Evolutionary conservation across 2,113 vertebrate genomes (phyloP), one percentile per base, ranked within the genome.

Genomic region (Oriolus oriolus): DNA sequence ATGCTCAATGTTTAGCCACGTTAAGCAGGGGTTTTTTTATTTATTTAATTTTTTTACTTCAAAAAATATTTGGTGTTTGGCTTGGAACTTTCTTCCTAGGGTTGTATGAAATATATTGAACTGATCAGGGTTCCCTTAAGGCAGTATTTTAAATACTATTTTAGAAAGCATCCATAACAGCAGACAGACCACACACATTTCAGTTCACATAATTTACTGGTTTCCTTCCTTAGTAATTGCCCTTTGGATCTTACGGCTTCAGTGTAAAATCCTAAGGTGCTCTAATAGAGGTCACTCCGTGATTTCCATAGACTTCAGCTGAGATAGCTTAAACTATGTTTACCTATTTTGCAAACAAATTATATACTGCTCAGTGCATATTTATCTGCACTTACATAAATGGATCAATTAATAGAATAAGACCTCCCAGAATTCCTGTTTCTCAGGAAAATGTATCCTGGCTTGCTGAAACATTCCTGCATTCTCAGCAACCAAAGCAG

Each of bases 211-310:
- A 96, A 96, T 92, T 80, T 96, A 53, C 87, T 94, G 85, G 63
- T 96, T 96, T 92, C 64, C 69, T 97, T 96, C 77, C 33, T 75
- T 47, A 86, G 41, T 50, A 91, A 91, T 94, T 97, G 75, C n/a
- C 64, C 87, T 42, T 96, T 35, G 56, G 93, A 91, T 95, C 84
- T 88, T 59, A 35, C 9, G 78, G 33, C 26, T 80, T 65, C 76
- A 60, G 68, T 47, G 18, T 9, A 49, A 74, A 94, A 69, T 54
- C 39, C 27, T 11, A 9, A 42, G 53, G 11, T 5, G 0, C 57
- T 79, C 21, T 84, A 26, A 16, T 7, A 41, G 81, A 81, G 39
- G 53, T 73, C 53, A 50, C 41, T 42, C n/a, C 30, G 61, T 70
- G 49, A 33, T 90, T 69, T 92, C 66, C 37, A 5, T 11, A 24